A percentile compares a stretch with the other conserved stretches of the same genome.
Evolutionary conservation across 2,888 invertebrate genomes (phyloP).

Genomic region (Erannis defoliaria): DNA sequence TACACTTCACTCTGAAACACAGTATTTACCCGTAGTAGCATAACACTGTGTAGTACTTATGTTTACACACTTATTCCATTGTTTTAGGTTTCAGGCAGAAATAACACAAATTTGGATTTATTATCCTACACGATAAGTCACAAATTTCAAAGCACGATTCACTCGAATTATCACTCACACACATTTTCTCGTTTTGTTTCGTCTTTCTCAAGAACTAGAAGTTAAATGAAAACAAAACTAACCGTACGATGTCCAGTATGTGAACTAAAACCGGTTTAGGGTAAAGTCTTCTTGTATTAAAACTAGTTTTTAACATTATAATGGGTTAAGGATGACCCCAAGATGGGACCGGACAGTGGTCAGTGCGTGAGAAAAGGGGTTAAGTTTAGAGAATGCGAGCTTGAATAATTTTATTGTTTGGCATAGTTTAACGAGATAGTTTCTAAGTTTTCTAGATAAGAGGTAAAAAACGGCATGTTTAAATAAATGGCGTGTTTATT

Average conservation of each 20-base stretch:
- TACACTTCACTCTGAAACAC: no score
- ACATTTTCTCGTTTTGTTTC: not conserved
- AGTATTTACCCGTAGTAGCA: no score
- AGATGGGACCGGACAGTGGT: slow-evolving; percentile 60
- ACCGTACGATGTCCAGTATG: slow-evolving; percentile 56
- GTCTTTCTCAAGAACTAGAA: slow-evolving; percentile 40
- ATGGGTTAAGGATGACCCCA: slow-evolving; percentile 54
- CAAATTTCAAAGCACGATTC: not conserved
- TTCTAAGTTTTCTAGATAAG: no score
- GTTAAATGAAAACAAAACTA: slow-evolving; percentile 49
- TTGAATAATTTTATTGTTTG: slow-evolving; percentile 5
- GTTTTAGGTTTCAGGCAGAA: no score
- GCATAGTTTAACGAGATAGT: no score
- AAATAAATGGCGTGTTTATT: no score
- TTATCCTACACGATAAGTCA: not conserved
- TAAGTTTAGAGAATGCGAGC: slow-evolving; percentile 4
- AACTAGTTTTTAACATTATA: slow-evolving; percentile 56
- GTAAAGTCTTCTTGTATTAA: slow-evolving; percentile 44
- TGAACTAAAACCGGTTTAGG: slow-evolving; percentile 62
- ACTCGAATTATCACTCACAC: not conserved
- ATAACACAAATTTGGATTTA: no score
- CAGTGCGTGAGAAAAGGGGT: slow-evolving; percentile 61
- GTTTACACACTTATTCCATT: no score
- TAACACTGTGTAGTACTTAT: no score
- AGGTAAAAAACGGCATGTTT: no score